Evolutionary conservation across 2,888 invertebrate species (phyloP).

Genomic region (Tyria jacobaeae): DNA sequence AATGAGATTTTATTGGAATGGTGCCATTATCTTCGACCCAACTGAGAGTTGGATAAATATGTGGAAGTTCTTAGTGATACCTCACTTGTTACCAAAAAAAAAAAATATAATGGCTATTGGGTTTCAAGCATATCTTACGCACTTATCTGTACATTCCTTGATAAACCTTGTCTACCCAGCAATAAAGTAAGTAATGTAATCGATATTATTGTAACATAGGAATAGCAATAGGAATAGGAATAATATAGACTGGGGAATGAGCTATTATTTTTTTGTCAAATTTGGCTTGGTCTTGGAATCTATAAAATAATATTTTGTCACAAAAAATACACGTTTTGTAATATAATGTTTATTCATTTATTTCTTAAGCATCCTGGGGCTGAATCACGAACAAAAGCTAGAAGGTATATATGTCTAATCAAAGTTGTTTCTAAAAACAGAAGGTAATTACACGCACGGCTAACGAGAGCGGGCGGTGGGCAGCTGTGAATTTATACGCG

Average conservation of each 20-base stretch:
- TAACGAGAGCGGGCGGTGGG: slow-evolving; percentile 68
- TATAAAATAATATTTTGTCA: neutral
- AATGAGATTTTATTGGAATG: slow-evolving; percentile 82
- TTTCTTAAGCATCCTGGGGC: neutral
- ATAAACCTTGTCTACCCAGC: too few species aligned
- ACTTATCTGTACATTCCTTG: too few species aligned
- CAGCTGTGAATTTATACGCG: slow-evolving; percentile 61
- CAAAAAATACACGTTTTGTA: neutral
- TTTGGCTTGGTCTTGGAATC: neutral
- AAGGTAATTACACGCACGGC: slow-evolving; percentile 76
- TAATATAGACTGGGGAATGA: too few species aligned
- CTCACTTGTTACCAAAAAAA: neutral
- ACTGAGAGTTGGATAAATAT: slow-evolving; percentile 24
- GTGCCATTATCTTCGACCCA: slow-evolving; percentile 66
- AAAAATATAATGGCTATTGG: neutral
- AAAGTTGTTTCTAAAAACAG: slow-evolving; percentile 70
- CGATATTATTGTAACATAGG: neutral
- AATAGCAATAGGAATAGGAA: too few species aligned
- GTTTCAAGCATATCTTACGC: too few species aligned
- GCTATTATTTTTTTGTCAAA: neutral
- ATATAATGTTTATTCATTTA: neutral
- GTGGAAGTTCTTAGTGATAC: slow-evolving; percentile 7
- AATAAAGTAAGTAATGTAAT: too few species aligned
- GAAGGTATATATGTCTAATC: slow-evolving; percentile 57
- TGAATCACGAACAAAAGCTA: neutral